Conservation (phyloP, 2,797 vertebrate species). For the Pangasius larnaudii region DNA sequence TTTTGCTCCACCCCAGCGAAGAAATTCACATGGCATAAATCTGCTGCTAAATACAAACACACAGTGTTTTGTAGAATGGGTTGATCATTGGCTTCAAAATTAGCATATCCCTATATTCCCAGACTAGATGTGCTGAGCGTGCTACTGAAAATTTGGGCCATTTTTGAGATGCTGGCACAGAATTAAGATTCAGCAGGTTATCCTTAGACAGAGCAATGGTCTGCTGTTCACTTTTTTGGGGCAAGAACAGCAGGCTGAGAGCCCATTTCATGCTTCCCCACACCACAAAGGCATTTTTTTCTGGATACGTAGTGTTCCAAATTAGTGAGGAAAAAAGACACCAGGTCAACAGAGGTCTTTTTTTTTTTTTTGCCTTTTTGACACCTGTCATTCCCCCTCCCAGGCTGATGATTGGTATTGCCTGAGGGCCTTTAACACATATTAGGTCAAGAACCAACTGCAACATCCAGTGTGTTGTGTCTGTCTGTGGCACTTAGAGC, state of each 20-base stretch:
- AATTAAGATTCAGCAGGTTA: constrained; percentile 15
- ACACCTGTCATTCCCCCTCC: constrained; percentile 41
- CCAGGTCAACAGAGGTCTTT: constrained; percentile 58
- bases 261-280: constrained; percentile 60
- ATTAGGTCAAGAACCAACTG: constrained; percentile 30
- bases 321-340: neutral
- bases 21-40: neutral
- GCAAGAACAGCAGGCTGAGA: constrained; percentile 38
- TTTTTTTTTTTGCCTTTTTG: constrained; percentile 57
- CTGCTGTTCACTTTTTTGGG: constrained; percentile 48
- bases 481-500: neutral
- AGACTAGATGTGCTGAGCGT: neutral
- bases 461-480: constrained; percentile 10
- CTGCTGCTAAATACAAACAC: neutral
- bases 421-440: neutral
- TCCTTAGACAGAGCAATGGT: constrained; percentile 59
- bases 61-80: neutral
- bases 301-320: neutral
- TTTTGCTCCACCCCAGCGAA: neutral
- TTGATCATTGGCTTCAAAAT: neutral
- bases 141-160: neutral
- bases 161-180: constrained; percentile 22
- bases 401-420: constrained; percentile 22
- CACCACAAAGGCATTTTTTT: constrained; percentile 62
- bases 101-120: neutral